These are phyloP conservation scores for Maconellicoccus hirsutus DNA, from an alignment of 1,140 invertebrate species.

Conservation along the genomic window DNA sequence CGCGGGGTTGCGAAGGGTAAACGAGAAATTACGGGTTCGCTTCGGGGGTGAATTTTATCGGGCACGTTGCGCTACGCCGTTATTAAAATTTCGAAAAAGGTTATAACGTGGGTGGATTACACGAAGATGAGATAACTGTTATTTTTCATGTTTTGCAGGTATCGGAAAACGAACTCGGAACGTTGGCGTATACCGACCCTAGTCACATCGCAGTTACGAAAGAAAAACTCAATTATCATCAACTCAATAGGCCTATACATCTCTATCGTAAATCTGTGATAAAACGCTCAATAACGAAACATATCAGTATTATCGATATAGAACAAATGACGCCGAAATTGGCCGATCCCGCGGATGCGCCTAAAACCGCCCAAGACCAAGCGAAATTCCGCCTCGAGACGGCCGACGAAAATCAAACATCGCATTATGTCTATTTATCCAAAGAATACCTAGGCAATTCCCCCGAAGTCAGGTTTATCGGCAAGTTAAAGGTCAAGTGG, in stretches of 20 bases:
- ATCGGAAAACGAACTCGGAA: not conserved
- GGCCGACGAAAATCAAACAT: not conserved
- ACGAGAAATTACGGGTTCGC: no score
- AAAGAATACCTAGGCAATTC: not conserved
- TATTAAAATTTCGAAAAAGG: no score
- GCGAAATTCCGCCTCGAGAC: not conserved
- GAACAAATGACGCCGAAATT: not conserved
- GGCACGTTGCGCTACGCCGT: no score
- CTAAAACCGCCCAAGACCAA: not conserved
- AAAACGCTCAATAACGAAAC: not conserved
- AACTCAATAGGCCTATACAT: not conserved
- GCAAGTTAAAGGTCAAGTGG: not conserved
- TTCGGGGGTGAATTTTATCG: no score
- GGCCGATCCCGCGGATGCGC: not conserved
- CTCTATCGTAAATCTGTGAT: conserved; percentile 2
- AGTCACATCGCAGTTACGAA: not conserved
- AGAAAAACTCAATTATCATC: not conserved
- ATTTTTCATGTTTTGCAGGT: not conserved
- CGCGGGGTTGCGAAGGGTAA: no score
- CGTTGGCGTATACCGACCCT: not conserved
- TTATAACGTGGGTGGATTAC: no score
- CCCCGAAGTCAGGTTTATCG: not conserved
- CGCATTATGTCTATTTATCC: not conserved
- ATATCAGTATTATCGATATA: conserved; percentile 5
- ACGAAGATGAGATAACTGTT: no score